A percentile compares a stretch with the other conserved stretches of the same genome.
Evolutionary conservation across 1,140 invertebrate genomes (phyloP).

Genomic region (Nylanderia fulva): DNA sequence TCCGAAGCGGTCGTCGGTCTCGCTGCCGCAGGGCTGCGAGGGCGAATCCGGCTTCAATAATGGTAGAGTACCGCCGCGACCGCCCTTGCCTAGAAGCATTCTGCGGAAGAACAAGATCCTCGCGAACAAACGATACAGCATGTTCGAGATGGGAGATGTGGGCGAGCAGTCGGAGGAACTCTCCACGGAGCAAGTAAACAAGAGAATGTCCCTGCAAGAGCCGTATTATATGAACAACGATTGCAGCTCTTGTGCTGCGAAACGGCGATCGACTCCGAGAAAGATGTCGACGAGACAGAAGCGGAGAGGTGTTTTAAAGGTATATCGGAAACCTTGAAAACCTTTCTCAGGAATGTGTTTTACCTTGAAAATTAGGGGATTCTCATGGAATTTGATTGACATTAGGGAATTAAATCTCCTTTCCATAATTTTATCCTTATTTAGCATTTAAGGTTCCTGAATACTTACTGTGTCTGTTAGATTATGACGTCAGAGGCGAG

Average conservation of each 20-base stretch:
- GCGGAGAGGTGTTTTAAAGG: slow-evolving; percentile 79
- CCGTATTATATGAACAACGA: slow-evolving; percentile 90
- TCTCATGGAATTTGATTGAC: no score
- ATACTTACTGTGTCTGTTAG: no score
- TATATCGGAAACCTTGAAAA: no score
- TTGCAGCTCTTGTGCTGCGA: slow-evolving; percentile 78
- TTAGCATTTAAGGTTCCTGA: no score
- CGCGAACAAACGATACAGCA: slow-evolving; percentile 90
- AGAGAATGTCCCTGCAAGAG: slow-evolving; percentile 90
- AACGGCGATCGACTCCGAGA: slow-evolving; percentile 81
- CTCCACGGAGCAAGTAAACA: slow-evolving; percentile 87
- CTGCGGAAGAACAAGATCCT: slow-evolving; percentile 88
- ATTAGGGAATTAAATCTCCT: no score
- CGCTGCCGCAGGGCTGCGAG: slow-evolving; percentile 87
- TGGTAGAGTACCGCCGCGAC: slow-evolving; percentile 88
- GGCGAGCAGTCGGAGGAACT: slow-evolving; percentile 86
- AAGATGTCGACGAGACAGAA: slow-evolving; percentile 84
- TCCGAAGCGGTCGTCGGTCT: slow-evolving; percentile 89
- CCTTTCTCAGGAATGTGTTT: no score
- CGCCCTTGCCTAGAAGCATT: slow-evolving; percentile 90
- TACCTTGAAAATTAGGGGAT: no score
- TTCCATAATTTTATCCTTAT: no score
- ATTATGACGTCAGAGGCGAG: no score
- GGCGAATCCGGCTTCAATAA: slow-evolving; percentile 82
- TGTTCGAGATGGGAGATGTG: slow-evolving; percentile 90